Evolutionary conservation across 2,797 vertebrate genomes (phyloP).

Genomic region (Erethizon dorsatum): DNA sequence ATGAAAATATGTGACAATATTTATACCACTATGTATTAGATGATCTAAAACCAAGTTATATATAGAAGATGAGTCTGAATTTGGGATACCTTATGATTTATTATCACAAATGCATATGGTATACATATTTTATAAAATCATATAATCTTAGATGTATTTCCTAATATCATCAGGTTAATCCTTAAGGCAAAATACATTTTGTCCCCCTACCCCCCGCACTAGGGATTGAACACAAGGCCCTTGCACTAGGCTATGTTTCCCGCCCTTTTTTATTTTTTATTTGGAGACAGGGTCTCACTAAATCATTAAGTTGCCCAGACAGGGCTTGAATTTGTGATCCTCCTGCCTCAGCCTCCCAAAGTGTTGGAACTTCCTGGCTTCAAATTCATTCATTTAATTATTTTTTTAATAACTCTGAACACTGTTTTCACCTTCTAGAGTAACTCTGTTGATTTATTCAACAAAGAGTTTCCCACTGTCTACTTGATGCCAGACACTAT

Average conservation of each 20-base stretch:
- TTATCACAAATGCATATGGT: not conserved
- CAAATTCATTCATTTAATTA: not conserved
- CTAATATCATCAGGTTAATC: slow-evolving; percentile 8
- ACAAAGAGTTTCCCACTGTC: not conserved
- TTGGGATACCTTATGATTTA: not conserved
- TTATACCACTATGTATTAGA: not conserved
- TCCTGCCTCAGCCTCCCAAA: not conserved
- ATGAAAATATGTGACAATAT: not conserved
- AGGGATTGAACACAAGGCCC: not conserved
- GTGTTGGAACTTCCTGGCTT: not conserved
- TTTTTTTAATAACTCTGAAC: not conserved
- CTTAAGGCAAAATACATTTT: not conserved
- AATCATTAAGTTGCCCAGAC: not conserved
- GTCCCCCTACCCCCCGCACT: not conserved
- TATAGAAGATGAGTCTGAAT: not conserved
- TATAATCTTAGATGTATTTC: slow-evolving; percentile 60
- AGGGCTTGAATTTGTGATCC: not conserved
- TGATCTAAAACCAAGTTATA: not conserved
- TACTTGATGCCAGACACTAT: not conserved
- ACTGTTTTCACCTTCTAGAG: not conserved
- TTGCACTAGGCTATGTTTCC: not conserved
- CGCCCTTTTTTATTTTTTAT: not conserved
- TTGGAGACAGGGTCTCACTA: not conserved
- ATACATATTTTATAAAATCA: slow-evolving; percentile 28
- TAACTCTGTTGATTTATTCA: slow-evolving; percentile 22